phyloP scores from a whole-genome alignment of 2,888 invertebrate species.

The Atethmia centrago region DNA sequence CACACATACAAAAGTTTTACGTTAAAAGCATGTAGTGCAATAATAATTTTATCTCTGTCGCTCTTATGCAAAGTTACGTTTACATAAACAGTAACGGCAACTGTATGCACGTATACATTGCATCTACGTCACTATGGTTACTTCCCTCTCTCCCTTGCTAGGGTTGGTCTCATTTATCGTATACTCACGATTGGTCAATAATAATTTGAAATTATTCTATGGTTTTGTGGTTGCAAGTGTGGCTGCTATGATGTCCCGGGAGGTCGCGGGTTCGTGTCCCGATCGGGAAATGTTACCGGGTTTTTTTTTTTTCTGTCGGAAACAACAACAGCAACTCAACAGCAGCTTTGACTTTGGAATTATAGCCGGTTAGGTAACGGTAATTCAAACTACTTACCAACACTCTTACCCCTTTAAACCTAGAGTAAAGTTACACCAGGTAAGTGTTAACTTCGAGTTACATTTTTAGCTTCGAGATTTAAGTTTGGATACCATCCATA shows the following conservation, averaged over 20 bases:
- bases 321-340: too few relatives aligned
- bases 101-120: neutral
- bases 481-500: too few relatives aligned
- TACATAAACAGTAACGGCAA: neutral
- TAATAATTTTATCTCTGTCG: constrained; percentile 23
- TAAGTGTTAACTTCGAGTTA: too few relatives aligned
- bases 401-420: too few relatives aligned
- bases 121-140: neutral
- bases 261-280: too few relatives aligned
- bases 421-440: too few relatives aligned
- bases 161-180: neutral
- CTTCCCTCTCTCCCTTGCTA: neutral
- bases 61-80: constrained; percentile 5
- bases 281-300: too few relatives aligned
- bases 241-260: neutral
- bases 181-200: neutral
- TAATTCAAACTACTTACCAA: too few relatives aligned
- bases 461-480: too few relatives aligned
- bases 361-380: too few relatives aligned
- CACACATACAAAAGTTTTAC: constrained; percentile 10
- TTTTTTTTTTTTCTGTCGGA: too few relatives aligned
- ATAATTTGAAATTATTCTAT: neutral
- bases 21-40: constrained; percentile 29
- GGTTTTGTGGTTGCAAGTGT: neutral
- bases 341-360: too few relatives aligned